phyloP scores from a whole-genome alignment of 2,888 invertebrate species.

The Tenthredo scrophulariae region DNA sequence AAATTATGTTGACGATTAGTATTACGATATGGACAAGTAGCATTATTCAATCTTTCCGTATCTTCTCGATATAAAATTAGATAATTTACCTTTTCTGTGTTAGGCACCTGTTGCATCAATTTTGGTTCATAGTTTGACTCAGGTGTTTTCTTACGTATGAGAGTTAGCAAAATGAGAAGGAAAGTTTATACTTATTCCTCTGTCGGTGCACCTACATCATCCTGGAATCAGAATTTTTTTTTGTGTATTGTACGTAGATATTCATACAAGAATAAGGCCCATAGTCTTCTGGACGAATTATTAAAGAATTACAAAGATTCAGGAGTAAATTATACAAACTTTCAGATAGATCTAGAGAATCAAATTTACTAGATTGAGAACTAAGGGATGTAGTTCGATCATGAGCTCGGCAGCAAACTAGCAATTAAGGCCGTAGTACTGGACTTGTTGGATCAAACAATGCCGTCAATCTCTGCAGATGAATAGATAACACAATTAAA shows the following conservation, averaged over 20 bases:
- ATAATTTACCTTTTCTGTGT: conserved; percentile 67
- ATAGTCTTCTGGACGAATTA: conserved; percentile 63
- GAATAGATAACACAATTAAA: not conserved
- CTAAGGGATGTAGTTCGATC: conserved; percentile 76
- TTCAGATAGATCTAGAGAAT: conserved; percentile 77
- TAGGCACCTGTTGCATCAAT: conserved; percentile 68
- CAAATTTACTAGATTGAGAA: conserved; percentile 80
- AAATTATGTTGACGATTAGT: not conserved
- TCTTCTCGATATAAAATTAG: not conserved
- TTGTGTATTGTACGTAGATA: not conserved
- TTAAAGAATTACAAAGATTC: not conserved
- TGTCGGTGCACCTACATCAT: conserved; percentile 71
- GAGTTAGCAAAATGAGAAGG: conserved; percentile 78
- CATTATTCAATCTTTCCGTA: not conserved
- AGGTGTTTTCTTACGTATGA: conserved; percentile 75
- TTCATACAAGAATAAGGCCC: conserved; percentile 14
- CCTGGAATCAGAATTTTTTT: conserved; percentile 63
- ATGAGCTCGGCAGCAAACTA: conserved; percentile 75
- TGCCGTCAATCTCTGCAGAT: conserved; percentile 79
- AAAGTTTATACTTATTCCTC: conserved; percentile 80
- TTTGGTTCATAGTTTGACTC: conserved; percentile 66
- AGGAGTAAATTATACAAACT: conserved; percentile 59
- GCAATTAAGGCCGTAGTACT: conserved; percentile 78
- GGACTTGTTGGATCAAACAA: conserved; percentile 84
- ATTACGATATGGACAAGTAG: not conserved